These are phyloP conservation scores for Tupaia chinensis DNA, from an alignment of 2,113 vertebrate genomes.

Conservation along the genomic window DNA sequence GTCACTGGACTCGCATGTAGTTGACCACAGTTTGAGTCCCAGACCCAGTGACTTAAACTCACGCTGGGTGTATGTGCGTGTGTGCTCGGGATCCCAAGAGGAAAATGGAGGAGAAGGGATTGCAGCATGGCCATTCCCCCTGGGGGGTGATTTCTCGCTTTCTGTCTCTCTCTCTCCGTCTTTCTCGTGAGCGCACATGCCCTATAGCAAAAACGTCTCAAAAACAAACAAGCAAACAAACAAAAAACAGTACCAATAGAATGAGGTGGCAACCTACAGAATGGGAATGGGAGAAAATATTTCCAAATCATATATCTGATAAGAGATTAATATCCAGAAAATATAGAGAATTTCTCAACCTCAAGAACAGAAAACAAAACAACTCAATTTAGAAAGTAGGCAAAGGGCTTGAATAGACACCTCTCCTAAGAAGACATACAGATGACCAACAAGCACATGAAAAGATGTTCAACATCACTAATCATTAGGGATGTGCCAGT, in stretches of 20 bases:
- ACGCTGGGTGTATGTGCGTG: too few species aligned
- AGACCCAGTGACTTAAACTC: too few species aligned
- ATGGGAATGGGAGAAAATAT: too few species aligned
- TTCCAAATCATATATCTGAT: neutral
- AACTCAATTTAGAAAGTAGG: neutral
- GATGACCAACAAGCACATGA: accelerated
- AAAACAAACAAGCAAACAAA: neutral
- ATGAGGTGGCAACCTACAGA: neutral
- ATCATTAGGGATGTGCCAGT: neutral
- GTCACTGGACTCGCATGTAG: too few species aligned
- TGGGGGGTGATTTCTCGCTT: too few species aligned
- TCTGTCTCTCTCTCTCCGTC: too few species aligned
- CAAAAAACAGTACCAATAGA: neutral
- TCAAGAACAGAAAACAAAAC: neutral
- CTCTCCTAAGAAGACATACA: neutral
- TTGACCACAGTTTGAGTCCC: too few species aligned
- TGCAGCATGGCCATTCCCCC: too few species aligned
- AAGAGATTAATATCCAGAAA: neutral
- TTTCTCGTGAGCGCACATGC: too few species aligned
- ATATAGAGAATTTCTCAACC: neutral
- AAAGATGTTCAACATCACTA: neutral
- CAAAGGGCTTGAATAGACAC: neutral
- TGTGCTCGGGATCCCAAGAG: too few species aligned
- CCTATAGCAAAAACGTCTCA: too few species aligned
- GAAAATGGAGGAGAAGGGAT: too few species aligned